These are phyloP conservation scores for Oxyura jamaicensis DNA, from an alignment of 2,113 vertebrate species.

Conservation along the genomic window DNA sequence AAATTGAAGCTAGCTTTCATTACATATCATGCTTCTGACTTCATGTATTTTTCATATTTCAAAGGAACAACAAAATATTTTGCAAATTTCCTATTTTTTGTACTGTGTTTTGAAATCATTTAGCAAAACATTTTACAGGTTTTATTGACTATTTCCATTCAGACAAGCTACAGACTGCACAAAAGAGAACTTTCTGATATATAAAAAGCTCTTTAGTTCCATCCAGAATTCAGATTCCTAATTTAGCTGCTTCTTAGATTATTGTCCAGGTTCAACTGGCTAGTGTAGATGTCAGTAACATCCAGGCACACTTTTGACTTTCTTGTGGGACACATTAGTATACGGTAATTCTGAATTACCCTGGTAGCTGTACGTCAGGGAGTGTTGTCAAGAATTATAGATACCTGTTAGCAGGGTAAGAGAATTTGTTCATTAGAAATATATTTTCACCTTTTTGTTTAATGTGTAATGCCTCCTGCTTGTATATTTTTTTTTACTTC, in stretches of 20 bases:
- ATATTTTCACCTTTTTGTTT: background rate
- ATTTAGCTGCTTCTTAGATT: background rate
- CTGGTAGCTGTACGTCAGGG: background rate
- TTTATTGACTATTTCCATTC: background rate
- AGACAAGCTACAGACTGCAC: background rate
- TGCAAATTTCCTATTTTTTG: background rate
- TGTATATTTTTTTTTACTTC: background rate
- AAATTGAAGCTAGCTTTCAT: background rate
- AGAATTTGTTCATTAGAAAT: background rate
- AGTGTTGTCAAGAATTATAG: background rate
- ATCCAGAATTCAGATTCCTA: background rate
- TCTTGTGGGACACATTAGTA: accelerated
- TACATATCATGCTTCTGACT: background rate
- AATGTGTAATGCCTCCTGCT: background rate
- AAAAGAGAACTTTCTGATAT: background rate
- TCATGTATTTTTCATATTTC: background rate
- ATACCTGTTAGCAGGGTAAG: background rate
- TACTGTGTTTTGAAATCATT: background rate
- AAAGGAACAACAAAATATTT: background rate
- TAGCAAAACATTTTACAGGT: background rate
- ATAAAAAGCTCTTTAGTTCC: background rate
- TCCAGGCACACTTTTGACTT: background rate
- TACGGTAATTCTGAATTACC: background rate
- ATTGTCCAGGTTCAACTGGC: background rate
- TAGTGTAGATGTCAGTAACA: background rate